Evolutionary conservation across 1,140 invertebrate genomes (phyloP).

Genomic region (Pseudomyrmex concolor): DNA sequence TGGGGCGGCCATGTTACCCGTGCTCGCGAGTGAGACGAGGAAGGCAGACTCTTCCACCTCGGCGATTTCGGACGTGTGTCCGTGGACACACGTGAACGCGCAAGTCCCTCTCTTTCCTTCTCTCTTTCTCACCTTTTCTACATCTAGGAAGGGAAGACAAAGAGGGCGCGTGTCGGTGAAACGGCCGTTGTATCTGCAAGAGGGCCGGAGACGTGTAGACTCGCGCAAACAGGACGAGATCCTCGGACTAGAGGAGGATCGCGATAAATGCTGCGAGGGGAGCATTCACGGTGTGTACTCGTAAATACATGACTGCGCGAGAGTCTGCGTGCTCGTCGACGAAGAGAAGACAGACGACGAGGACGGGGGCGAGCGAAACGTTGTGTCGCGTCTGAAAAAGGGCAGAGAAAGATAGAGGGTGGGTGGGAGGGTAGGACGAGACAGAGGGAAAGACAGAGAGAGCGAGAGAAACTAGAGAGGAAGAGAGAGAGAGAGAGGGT

Average conservation of each 20-base stretch:
- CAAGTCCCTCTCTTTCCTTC: constrained; percentile 10
- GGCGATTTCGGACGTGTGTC: constrained; percentile 59
- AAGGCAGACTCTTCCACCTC: constrained; percentile 65
- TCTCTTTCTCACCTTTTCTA: not conserved
- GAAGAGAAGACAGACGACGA: constrained; percentile 32
- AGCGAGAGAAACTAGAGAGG: constrained; percentile 2
- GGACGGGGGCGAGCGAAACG: constrained; percentile 51
- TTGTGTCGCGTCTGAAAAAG: constrained; percentile 52
- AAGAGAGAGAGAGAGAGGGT: constrained; percentile 43
- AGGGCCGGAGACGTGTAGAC: not conserved
- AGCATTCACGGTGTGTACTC: constrained; percentile 31
- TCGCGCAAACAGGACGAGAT: constrained; percentile 7
- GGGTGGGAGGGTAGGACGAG: constrained; percentile 6
- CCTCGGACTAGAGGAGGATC: constrained; percentile 26
- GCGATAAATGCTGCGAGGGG: constrained; percentile 29
- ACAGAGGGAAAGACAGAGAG: not conserved
- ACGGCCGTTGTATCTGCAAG: constrained; percentile 30
- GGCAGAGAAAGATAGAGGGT: constrained; percentile 54
- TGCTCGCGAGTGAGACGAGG: constrained; percentile 75
- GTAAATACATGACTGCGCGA: constrained; percentile 25
- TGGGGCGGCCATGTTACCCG: constrained; percentile 80
- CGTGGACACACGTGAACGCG: constrained; percentile 49
- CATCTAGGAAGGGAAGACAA: not conserved
- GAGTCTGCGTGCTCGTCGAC: constrained; percentile 43
- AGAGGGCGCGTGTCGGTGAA: constrained; percentile 33